Evolutionary conservation across 2,797 vertebrate genomes (phyloP).

Genomic region (Sandelia bainsii): DNA sequence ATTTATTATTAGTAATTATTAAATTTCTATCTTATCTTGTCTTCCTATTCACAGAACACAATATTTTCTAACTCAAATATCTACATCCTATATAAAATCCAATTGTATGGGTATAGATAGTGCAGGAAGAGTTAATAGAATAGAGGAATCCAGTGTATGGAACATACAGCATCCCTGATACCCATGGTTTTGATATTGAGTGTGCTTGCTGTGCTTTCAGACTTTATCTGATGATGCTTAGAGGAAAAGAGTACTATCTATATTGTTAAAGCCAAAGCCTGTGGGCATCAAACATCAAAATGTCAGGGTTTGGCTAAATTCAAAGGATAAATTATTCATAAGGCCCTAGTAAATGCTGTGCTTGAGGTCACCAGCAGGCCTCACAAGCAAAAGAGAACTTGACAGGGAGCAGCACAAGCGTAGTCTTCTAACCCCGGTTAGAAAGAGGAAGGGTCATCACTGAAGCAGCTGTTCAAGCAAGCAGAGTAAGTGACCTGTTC

Average conservation of each 20-base stretch:
- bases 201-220: constrained; percentile 65
- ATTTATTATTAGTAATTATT: constrained; percentile 50
- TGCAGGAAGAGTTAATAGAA: constrained; percentile 61
- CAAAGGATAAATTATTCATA: constrained; percentile 87
- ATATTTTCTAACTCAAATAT: constrained; percentile 60
- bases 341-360: constrained; percentile 79
- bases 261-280: constrained; percentile 79
- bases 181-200: constrained; percentile 69
- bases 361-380: constrained; percentile 82
- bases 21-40: constrained; percentile 55
- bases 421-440: constrained; percentile 80
- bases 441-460: constrained; percentile 64
- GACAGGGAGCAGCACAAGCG: constrained; percentile 83
- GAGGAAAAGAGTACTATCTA: constrained; percentile 76
- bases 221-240: constrained; percentile 77
- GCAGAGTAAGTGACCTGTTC: constrained; percentile 85
- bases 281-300: constrained; percentile 82
- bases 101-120: constrained; percentile 54
- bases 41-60: constrained; percentile 50
- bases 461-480: constrained; percentile 87
- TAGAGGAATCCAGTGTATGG: constrained; percentile 48
- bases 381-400: constrained; percentile 81
- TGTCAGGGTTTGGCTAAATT: constrained; percentile 83
- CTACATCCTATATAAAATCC: constrained; percentile 49
- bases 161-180: constrained; percentile 59